A percentile compares a stretch with the other conserved stretches of the same genome.
Evolutionary conservation across 2,113 vertebrate genomes (phyloP).

Genomic region (Toxotes jaculatrix): DNA sequence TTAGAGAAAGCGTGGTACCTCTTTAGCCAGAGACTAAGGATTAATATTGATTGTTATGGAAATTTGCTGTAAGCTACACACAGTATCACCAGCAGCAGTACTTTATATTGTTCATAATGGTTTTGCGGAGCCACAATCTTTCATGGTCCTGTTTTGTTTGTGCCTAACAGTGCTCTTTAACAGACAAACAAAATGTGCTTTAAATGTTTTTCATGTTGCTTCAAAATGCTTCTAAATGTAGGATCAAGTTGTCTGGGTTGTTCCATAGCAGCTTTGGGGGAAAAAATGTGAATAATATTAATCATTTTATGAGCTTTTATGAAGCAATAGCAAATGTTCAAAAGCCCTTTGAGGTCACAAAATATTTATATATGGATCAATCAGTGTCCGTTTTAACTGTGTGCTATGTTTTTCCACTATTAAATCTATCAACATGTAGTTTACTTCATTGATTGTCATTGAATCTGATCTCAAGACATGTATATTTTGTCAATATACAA

Average conservation of each 20-base stretch:
- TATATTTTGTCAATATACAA: slow-evolving; percentile 23
- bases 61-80: neutral
- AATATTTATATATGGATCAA: slow-evolving; percentile 2
- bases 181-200: neutral
- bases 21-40: slow-evolving; percentile 10
- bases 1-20: neutral
- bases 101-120: neutral
- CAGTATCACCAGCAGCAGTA: neutral
- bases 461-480: slow-evolving; percentile 1
- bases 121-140: neutral
- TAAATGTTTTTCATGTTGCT: neutral
- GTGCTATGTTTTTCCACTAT: neutral
- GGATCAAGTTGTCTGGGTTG: neutral
- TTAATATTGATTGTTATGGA: slow-evolving; percentile 24
- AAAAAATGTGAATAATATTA: neutral
- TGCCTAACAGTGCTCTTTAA: neutral
- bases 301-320: neutral
- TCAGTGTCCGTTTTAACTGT: neutral
- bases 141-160: neutral
- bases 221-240: neutral
- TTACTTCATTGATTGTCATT: slow-evolving; percentile 31
- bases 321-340: neutral
- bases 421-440: slow-evolving; percentile 21
- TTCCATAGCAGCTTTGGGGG: neutral
- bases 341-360: neutral